Evolutionary conservation across 2,797 vertebrate genomes (phyloP).

Genomic region (Lepilemur septentrionalis): DNA sequence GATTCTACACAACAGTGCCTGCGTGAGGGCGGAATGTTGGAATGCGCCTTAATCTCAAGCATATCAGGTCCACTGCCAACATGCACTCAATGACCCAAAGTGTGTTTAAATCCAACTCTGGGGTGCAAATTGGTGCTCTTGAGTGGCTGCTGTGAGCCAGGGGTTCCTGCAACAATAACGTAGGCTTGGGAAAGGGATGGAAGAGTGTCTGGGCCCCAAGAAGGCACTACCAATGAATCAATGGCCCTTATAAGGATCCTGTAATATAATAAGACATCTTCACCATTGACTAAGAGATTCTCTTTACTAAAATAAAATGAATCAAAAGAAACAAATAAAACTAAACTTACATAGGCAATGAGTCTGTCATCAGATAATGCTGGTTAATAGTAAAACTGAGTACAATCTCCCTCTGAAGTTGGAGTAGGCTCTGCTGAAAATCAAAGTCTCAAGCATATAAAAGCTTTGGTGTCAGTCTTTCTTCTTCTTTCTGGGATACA

Average conservation of each 20-base stretch:
- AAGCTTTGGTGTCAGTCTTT: background rate
- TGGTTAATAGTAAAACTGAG: background rate
- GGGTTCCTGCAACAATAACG: background rate
- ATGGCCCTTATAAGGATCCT: background rate
- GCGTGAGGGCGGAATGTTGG: background rate
- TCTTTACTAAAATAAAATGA: slow-evolving; percentile 18
- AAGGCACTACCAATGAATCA: background rate
- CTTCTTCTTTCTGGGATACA: background rate
- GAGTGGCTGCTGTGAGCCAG: background rate
- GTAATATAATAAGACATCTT: background rate
- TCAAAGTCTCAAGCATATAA: background rate
- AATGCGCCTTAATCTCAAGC: background rate
- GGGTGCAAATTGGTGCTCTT: background rate
- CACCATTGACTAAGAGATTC: background rate
- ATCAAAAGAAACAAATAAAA: background rate
- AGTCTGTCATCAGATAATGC: background rate
- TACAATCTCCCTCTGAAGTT: background rate
- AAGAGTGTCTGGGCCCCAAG: background rate
- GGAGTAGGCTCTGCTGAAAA: background rate
- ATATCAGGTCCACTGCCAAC: background rate
- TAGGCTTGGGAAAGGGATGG: background rate
- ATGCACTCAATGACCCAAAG: background rate
- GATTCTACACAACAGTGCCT: background rate
- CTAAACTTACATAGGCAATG: background rate
- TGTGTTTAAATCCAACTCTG: background rate